Base-by-base conservation (phyloP, 1,140 invertebrate genomes). In the Hylaeus anthracinus region DNA sequence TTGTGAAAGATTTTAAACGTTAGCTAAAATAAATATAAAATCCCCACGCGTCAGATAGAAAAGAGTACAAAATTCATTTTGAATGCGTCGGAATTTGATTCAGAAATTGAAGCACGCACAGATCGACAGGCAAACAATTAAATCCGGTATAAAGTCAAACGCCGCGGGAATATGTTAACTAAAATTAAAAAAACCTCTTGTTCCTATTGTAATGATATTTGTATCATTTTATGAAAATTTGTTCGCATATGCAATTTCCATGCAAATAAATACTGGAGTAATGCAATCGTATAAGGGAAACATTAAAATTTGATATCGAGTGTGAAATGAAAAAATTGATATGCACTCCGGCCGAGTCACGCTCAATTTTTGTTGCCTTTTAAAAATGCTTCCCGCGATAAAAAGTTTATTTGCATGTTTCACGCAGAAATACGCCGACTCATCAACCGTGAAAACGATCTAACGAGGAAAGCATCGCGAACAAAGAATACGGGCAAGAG, bases 371-470 rank as follows among this genome's bases (percentile, higher is more conserved):
- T 26, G 26, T 26, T 26, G 26, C 26, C 26, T 26, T 26, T 26
- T 26, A 26, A 26, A 26, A 26, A 26, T 26, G 26, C 26, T 26
- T 26, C 26, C 26, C 39, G 15, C 39, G 37, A 26, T 26, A 10
- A 48, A 5, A 41, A 53, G 65, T 64, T 53, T 41, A 41, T 43
- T 64, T 75, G 72, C 51, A 45, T 75, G 51, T 37, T 43, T 51
- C 37, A 1, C 15, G 51, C 43, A 41, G 72, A 43, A 56, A 75
- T 43, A 56, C 45, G 41, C 26, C n/a, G 5, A 64, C 41, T 55
- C 9, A 53, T 41, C 41, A 51, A 41, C 51, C 73, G 55, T 67
- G 67, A 76, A 67, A 76, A 58, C 10, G 53, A 43, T 53, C 67
- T 67, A 70, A 70, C 9, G n/a, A 60, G 10, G 39, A 63, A 61